These are phyloP conservation scores for Phrynocephalus forsythii DNA, from an alignment of 2,797 vertebrate genomes.

Conservation along the genomic window DNA sequence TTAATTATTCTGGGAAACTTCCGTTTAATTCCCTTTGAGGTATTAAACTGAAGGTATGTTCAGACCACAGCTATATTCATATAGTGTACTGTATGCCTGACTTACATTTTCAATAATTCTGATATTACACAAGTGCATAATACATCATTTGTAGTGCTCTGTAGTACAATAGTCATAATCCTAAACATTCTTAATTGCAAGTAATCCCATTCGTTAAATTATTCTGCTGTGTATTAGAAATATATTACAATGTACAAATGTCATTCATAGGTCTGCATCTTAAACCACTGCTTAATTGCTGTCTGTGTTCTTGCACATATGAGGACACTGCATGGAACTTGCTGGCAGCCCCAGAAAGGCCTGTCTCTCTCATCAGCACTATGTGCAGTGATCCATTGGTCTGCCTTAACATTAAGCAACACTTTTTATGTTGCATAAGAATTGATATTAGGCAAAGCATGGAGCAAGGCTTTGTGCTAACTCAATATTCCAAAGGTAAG, in stretches of 20 bases:
- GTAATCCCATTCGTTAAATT: not conserved
- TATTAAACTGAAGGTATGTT: not conserved
- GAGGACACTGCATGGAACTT: not conserved
- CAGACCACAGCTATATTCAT: conserved; percentile 49
- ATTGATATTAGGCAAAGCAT: conserved; percentile 12
- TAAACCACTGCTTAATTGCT: not conserved
- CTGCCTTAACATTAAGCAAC: not conserved
- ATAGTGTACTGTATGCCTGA: not conserved
- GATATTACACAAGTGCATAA: not conserved
- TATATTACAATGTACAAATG: not conserved
- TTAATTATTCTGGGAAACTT: conserved; percentile 60
- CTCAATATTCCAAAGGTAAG: conserved; percentile 22
- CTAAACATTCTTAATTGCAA: not conserved
- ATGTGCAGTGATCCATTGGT: not conserved
- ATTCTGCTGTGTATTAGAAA: not conserved
- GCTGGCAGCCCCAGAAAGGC: not conserved
- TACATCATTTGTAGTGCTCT: not conserved
- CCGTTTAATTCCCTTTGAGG: not conserved
- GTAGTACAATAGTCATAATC: not conserved
- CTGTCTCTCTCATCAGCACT: not conserved
- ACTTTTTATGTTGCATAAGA: not conserved
- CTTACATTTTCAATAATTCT: not conserved
- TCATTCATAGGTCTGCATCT: not conserved
- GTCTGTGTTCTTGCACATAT: not conserved
- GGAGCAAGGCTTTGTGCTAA: conserved; percentile 18